A percentile compares a stretch with the other conserved stretches of the same genome.
These are phyloP conservation scores for Selenia dentaria DNA, from an alignment of 2,888 invertebrate genomes.

Conservation along the genomic window DNA sequence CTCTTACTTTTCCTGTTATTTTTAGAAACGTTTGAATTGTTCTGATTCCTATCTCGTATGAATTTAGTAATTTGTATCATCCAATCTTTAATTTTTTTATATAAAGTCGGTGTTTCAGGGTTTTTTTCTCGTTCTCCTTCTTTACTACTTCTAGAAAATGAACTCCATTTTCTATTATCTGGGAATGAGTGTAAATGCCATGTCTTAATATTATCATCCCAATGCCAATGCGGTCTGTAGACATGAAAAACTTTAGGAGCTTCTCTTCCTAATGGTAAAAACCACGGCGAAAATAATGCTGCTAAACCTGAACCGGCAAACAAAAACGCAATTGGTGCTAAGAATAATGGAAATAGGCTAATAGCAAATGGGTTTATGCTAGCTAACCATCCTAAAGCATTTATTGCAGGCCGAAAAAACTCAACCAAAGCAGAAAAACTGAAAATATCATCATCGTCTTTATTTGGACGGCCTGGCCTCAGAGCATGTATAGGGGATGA, in stretches of 20 bases:
- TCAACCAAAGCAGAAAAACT: constrained; percentile 70
- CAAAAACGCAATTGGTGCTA: constrained; percentile 86
- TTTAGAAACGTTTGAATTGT: constrained; percentile 11
- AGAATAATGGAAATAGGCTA: constrained; percentile 83
- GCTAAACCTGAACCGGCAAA: constrained; percentile 86
- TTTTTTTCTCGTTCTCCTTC: constrained; percentile 34
- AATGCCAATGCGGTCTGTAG: constrained; percentile 82
- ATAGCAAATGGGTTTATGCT: constrained; percentile 85
- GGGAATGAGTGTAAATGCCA: constrained; percentile 75
- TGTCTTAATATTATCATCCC: constrained; percentile 83
- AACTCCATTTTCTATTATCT: constrained; percentile 53
- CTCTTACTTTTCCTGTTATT: constrained; percentile 53
- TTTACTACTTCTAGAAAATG: constrained; percentile 43
- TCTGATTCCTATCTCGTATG: constrained; percentile 39
- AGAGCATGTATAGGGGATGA: constrained; percentile 55
- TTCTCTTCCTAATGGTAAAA: constrained; percentile 79
- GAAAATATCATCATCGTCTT: constrained; percentile 77
- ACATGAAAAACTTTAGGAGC: constrained; percentile 64
- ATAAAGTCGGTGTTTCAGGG: constrained; percentile 43
- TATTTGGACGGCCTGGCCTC: constrained; percentile 54
- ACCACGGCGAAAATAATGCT: constrained; percentile 87
- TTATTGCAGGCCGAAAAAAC: constrained; percentile 78
- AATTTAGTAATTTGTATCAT: constrained; percentile 48
- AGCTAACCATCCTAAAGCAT: constrained; percentile 79
- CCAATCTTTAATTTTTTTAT: constrained; percentile 56